Percentiles rank a stretch among this genome's conserved stretches.
phyloP scores from a whole-genome alignment of 2,113 vertebrate species.

The human region DNA sequence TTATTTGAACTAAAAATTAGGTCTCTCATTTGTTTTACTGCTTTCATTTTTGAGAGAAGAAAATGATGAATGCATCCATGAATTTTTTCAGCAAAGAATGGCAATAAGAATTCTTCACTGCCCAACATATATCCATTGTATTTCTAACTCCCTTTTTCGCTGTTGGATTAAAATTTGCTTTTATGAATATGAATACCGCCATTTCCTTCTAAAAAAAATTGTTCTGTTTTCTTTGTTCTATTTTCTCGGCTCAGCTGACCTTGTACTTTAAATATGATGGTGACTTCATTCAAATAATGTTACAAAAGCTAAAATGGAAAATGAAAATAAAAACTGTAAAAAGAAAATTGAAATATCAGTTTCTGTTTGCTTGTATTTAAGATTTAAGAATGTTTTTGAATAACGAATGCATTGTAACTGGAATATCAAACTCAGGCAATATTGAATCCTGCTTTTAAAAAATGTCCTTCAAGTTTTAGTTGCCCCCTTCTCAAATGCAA shows the following conservation, averaged over 20 bases:
- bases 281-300: constrained; percentile 68
- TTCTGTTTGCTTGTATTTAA: not conserved
- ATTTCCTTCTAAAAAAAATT: constrained; percentile 70
- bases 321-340: constrained; percentile 62
- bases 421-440: not conserved
- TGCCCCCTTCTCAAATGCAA: not conserved
- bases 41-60: constrained; percentile 67
- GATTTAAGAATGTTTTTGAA: not conserved
- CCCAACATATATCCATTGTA: constrained; percentile 53
- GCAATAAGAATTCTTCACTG: constrained; percentile 53
- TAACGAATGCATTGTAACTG: not conserved
- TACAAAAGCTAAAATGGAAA: constrained; percentile 49
- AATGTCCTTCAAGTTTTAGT: not conserved
- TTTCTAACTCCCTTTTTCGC: constrained; percentile 39
- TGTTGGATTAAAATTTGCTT: constrained; percentile 70
- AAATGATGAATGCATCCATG: constrained; percentile 62
- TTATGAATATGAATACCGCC: constrained; percentile 66
- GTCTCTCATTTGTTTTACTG: constrained; percentile 61
- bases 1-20: constrained; percentile 13
- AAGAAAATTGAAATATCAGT: not conserved
- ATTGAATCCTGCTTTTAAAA: not conserved
- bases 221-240: constrained; percentile 47
- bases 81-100: constrained; percentile 52
- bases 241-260: constrained; percentile 70
- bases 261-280: constrained; percentile 59